These are phyloP conservation scores for Bovichtus diacanthus DNA, from an alignment of 2,797 vertebrate genomes.

Conservation along the genomic window DNA sequence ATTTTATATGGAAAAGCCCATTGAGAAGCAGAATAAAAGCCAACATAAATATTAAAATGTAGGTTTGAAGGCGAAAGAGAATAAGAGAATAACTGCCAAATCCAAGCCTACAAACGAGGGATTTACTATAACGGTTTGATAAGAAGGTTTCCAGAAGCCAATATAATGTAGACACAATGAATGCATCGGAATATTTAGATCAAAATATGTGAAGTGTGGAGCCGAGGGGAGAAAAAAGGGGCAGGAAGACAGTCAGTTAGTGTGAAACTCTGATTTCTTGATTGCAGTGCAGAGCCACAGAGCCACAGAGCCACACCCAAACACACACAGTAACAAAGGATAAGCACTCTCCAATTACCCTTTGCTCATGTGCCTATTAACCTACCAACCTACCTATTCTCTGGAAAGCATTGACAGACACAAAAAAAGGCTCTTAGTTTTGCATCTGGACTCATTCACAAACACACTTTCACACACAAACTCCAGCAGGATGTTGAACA, in stretches of 20 bases:
- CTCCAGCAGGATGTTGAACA: too few relatives aligned
- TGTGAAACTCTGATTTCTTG: conserved; percentile 56
- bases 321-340: conserved; percentile 19
- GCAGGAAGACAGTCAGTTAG: neutral
- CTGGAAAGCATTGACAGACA: neutral
- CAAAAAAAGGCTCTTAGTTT: neutral
- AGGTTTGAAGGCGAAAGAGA: conserved; percentile 4
- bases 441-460: neutral
- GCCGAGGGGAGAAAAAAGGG: neutral
- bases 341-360: conserved; percentile 39
- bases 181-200: neutral
- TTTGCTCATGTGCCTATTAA: conserved; percentile 10
- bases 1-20: neutral
- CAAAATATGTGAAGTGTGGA: neutral
- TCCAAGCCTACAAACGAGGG: conserved; percentile 1
- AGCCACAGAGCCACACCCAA: conserved; percentile 70
- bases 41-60: neutral
- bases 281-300: conserved; percentile 69
- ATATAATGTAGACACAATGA: conserved; percentile 4
- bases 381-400: neutral
- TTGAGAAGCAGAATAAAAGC: conserved; percentile 18
- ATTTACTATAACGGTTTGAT: conserved; percentile 25
- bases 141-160: neutral
- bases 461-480: too few relatives aligned
- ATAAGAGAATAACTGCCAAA: conserved; percentile 15